Percentiles rank a stretch among this genome's conserved stretches.
These are phyloP conservation scores for Drosophila lacertosa DNA, from an alignment of 1,140 invertebrate genomes.

Conservation along the genomic window DNA sequence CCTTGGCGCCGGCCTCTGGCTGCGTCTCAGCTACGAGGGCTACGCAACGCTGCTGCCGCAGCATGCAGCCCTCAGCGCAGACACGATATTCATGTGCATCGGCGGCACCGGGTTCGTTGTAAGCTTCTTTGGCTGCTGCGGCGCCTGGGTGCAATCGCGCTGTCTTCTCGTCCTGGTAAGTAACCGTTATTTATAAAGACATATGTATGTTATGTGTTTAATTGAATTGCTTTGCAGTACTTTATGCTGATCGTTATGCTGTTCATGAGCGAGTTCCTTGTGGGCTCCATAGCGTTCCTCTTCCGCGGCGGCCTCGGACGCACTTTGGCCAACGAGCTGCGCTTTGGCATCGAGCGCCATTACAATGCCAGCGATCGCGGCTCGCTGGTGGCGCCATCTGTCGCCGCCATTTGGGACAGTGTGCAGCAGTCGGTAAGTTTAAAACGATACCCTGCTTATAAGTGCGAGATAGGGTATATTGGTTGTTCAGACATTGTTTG, in stretches of 20 bases:
- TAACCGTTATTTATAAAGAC: slow-evolving; percentile 20
- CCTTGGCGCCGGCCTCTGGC: slow-evolving; percentile 90
- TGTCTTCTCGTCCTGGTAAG: slow-evolving; percentile 90
- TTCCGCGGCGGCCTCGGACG: slow-evolving; percentile 89
- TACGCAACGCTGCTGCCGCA: slow-evolving; percentile 90
- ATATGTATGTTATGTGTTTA: background rate
- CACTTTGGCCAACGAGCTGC: slow-evolving; percentile 88
- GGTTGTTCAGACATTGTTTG: no score
- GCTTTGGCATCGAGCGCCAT: slow-evolving; percentile 88
- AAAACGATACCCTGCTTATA: background rate
- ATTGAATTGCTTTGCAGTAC: slow-evolving; percentile 86
- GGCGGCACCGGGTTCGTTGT: slow-evolving; percentile 89
- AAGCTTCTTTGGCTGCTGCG: slow-evolving; percentile 92
- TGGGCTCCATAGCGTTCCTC: slow-evolving; percentile 91
- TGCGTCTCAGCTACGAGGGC: slow-evolving; percentile 88
- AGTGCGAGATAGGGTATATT: background rate
- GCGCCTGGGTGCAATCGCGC: slow-evolving; percentile 91
- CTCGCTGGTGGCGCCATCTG: slow-evolving; percentile 85
- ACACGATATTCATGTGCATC: slow-evolving; percentile 88
- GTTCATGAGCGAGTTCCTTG: slow-evolving; percentile 91
- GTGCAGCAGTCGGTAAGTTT: slow-evolving; percentile 88
- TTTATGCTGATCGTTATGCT: slow-evolving; percentile 92
- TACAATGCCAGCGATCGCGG: slow-evolving; percentile 88
- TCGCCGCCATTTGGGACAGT: slow-evolving; percentile 89
- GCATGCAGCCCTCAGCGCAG: slow-evolving; percentile 88